These are phyloP conservation scores for Phasianus colchicus DNA, from an alignment of 2,113 vertebrate genomes.

Conservation along the genomic window DNA sequence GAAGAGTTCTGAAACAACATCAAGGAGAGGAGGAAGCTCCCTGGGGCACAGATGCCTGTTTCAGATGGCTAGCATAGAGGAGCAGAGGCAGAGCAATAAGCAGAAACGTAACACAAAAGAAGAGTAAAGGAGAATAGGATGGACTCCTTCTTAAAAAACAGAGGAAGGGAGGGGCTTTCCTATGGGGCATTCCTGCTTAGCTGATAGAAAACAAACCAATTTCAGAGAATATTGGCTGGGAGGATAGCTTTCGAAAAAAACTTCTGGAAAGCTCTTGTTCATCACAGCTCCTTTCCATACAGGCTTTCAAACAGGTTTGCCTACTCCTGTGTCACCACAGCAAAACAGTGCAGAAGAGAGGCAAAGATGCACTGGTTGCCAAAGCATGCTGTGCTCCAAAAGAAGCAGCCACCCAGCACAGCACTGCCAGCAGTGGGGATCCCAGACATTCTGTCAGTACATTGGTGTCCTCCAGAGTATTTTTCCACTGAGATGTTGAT, in stretches of 20 bases:
- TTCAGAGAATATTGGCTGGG: not conserved
- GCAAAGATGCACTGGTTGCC: not conserved
- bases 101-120: not conserved
- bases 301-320: not conserved
- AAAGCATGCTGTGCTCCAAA: not conserved
- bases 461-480: not conserved
- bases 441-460: not conserved
- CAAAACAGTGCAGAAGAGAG: not conserved
- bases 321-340: not conserved
- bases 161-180: not conserved
- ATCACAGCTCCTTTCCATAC: not conserved
- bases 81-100: not conserved
- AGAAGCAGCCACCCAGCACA: not conserved
- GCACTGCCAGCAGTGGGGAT: not conserved
- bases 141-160: not conserved
- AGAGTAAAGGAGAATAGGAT: not conserved
- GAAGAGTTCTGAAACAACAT: not conserved
- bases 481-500: not conserved
- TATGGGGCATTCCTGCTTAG: not conserved
- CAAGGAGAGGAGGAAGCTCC: not conserved
- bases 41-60: not conserved
- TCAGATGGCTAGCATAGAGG: not conserved
- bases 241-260: not conserved
- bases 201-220: not conserved
- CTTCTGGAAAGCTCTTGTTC: not conserved